phyloP scores from a whole-genome alignment of 2,113 vertebrate genomes.

The Meles meles region DNA sequence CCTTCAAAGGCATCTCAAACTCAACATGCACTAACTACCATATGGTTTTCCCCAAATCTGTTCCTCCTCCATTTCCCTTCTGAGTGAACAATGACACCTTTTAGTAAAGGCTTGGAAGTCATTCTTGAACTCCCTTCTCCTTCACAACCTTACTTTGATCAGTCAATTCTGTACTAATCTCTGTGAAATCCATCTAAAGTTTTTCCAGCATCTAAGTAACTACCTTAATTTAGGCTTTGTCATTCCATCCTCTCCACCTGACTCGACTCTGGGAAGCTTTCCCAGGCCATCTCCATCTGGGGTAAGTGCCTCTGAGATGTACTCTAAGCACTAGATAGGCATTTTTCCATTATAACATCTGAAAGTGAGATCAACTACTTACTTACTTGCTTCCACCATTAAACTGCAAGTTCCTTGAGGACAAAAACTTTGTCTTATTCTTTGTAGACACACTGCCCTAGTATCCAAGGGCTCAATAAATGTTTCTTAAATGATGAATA shows the following conservation, averaged over 20 bases:
- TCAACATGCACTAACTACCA: background rate
- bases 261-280: background rate
- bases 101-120: background rate
- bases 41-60: background rate
- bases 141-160: background rate
- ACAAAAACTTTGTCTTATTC: background rate
- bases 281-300: background rate
- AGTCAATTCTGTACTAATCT: background rate
- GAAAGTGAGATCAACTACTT: background rate
- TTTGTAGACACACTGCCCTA: background rate
- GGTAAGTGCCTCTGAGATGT: background rate
- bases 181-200: background rate
- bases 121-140: background rate
- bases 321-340: background rate
- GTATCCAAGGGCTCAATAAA: background rate
- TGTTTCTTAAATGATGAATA: background rate
- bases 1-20: background rate
- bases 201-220: background rate
- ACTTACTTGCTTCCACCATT: background rate
- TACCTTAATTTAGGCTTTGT: background rate
- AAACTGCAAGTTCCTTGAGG: background rate
- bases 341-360: background rate
- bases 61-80: background rate
- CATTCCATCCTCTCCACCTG: background rate
- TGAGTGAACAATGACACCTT: background rate